A percentile compares a stretch with the other conserved stretches of the same genome.
These are phyloP conservation scores for Pavo muticus DNA, from an alignment of 2,113 vertebrate genomes.

Conservation along the genomic window DNA sequence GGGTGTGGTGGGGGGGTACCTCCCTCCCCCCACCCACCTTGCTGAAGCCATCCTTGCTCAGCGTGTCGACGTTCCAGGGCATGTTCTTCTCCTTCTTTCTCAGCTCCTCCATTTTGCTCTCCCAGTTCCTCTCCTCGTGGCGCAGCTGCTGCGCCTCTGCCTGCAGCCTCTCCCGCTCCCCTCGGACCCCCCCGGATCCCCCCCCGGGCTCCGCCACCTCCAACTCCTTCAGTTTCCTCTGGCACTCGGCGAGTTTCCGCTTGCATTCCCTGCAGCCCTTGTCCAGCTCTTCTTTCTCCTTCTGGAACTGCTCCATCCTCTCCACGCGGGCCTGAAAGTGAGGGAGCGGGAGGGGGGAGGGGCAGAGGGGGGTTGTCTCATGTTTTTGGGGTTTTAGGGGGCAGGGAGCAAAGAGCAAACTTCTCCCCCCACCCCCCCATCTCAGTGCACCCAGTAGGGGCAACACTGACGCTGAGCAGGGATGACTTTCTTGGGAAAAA, in stretches of 20 bases:
- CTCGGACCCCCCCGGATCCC: background rate
- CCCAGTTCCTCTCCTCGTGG: constrained; percentile 82
- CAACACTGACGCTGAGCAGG: too few species aligned
- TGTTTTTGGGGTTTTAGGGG: too few species aligned
- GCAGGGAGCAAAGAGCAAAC: too few species aligned
- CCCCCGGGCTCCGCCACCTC: constrained; percentile 34
- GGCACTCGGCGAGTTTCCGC: constrained; percentile 79
- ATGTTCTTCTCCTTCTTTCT: constrained; percentile 84
- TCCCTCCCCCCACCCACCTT: constrained; percentile 78
- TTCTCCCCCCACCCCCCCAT: too few species aligned
- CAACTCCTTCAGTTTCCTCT: constrained; percentile 79
- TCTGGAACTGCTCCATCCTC: constrained; percentile 88
- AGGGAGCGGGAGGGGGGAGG: too few species aligned
- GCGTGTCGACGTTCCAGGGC: constrained; percentile 92
- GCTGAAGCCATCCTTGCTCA: constrained; percentile 92
- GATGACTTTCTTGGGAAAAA: too few species aligned
- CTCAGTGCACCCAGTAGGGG: too few species aligned
- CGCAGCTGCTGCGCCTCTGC: constrained; percentile 82
- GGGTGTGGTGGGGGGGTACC: too few species aligned
- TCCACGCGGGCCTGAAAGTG: constrained; percentile 81
- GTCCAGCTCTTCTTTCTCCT: constrained; percentile 87
- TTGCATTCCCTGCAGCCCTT: constrained; percentile 80
- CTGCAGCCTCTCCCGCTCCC: constrained; percentile 76
- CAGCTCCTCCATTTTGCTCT: constrained; percentile 83
- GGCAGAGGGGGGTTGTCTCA: too few species aligned